Base-by-base conservation (phyloP, 1,140 invertebrate genomes). In the Orchesella cincta region DNA sequence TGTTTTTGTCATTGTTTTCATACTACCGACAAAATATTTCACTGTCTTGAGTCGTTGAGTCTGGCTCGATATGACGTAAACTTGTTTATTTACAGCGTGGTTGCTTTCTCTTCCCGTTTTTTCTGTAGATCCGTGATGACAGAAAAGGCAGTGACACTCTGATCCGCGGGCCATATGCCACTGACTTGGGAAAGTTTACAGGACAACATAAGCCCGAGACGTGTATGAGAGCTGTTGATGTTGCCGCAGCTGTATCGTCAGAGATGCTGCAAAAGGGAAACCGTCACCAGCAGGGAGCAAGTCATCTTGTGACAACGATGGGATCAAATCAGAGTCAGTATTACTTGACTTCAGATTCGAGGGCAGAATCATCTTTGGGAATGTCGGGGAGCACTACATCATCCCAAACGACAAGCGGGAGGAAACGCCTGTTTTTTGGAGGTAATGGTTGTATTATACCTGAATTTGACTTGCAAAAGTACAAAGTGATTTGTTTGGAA, bases 381-480 rank as follows among this genome's bases (percentile, higher is more conserved):
- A 67, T 67, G 62, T 31, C 62, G 23, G 62, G 31, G n/a, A 67
- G 62, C 31, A 31, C 62, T 14, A 23, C 31, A 2, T 67, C 62
- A n/a, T 67, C 62, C 8, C 26, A 67, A 67, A 67, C 62, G 62
- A 67, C 62, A 14, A 67, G 62, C 31, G 62, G 23, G 31, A 67
- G 62, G 62, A 67, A 67, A 33, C 62, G 62, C 12, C 62, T 67
- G 3, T 67, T 67, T 67, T 67, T 26, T 67, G 62, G 62, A 67
- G 62, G 62, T 67, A 18, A 67, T 12, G 12, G 3, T n/a, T 26
- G n/a, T 26, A 57, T 57, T 57, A 57, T 57, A 23, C n/a, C 12
- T 23, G 5, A n/a, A 57, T 57, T 8, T n/a, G n/a, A n/a, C n/a
- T n/a, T n/a, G n/a, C n/a, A n/a, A n/a, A n/a, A n/a, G n/a, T n/a